These are phyloP conservation scores for Jacana jacana DNA, from an alignment of 2,113 vertebrate species.

Conservation along the genomic window DNA sequence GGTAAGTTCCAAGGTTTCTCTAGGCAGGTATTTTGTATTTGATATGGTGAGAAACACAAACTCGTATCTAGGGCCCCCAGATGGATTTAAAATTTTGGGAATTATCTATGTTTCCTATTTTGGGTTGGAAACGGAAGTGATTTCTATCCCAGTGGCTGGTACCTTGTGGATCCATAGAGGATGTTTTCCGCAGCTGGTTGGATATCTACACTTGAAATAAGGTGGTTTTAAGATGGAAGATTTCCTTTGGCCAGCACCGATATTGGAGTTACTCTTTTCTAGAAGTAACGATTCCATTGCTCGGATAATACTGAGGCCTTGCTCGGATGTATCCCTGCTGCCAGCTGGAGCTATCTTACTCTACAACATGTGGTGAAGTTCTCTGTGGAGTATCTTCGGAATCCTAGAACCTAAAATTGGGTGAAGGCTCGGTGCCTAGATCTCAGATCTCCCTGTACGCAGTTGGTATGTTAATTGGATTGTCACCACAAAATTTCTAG, in stretches of 20 bases:
- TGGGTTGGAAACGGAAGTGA: constrained; percentile 85
- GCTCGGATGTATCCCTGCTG: constrained; percentile 87
- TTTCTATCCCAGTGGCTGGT: constrained; percentile 81
- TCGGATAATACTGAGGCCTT: constrained; percentile 84
- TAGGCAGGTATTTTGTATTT: constrained; percentile 90
- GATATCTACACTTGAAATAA: constrained; percentile 77
- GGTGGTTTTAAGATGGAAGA: constrained; percentile 75
- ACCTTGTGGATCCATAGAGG: constrained; percentile 79
- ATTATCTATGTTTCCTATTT: constrained; percentile 83
- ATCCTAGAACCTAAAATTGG: constrained; percentile 70
- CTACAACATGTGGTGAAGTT: constrained; percentile 69
- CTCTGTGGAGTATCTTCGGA: constrained; percentile 78
- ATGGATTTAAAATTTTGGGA: constrained; percentile 86
- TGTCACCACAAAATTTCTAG: constrained; percentile 68
- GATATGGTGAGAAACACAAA: constrained; percentile 87
- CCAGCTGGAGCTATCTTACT: constrained; percentile 78
- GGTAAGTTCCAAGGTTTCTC: constrained; percentile 89
- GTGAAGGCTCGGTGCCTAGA: constrained; percentile 69
- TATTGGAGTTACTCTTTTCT: constrained; percentile 80
- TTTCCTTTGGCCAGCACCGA: constrained; percentile 71
- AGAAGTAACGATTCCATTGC: constrained; percentile 69
- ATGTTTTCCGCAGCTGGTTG: constrained; percentile 81
- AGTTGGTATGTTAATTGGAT: constrained; percentile 74
- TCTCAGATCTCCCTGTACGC: constrained; percentile 61
- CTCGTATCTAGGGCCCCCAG: constrained; percentile 84